Percentiles rank a stretch among this genome's conserved stretches.
Conservation (phyloP, 1,140 invertebrate genomes). For the Agrypnia vestita region DNA sequence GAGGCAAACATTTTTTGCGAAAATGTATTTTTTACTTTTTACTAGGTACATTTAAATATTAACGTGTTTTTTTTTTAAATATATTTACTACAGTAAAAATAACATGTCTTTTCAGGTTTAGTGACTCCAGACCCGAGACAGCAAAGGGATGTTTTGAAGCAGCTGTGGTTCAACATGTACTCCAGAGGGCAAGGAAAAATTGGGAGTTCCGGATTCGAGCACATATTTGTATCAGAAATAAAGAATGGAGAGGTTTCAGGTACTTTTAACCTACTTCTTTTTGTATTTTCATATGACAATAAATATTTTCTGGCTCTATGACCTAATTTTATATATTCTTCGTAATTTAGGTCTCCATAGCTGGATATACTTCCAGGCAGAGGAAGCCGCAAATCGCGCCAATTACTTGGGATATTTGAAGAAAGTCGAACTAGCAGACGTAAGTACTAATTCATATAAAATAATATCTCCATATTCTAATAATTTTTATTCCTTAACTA, state of each 20-base stretch:
- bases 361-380: conserved; percentile 88
- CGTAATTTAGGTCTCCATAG: conserved; percentile 82
- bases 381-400: conserved; percentile 78
- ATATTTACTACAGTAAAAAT: no score
- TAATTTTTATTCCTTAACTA: no score
- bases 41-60: no score
- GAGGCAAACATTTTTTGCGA: no score
- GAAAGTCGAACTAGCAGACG: conserved; percentile 80
- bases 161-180: conserved; percentile 88
- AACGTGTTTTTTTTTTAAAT: no score
- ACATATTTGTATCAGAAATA: conserved; percentile 89
- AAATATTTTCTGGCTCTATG: neutral
- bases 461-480: no score
- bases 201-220: conserved; percentile 89
- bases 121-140: conserved; percentile 77
- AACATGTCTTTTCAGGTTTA: conserved; percentile 64
- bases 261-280: conserved; percentile 59
- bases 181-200: conserved; percentile 83
- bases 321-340: neutral
- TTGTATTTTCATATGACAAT: no score
- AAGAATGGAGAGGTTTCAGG: conserved; percentile 82
- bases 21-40: no score
- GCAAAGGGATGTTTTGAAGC: conserved; percentile 82
- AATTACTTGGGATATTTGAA: conserved; percentile 89
- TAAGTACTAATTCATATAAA: conserved; percentile 76